Conservation (phyloP, 2,113 vertebrate species). For the Dasyurus viverrinus region DNA sequence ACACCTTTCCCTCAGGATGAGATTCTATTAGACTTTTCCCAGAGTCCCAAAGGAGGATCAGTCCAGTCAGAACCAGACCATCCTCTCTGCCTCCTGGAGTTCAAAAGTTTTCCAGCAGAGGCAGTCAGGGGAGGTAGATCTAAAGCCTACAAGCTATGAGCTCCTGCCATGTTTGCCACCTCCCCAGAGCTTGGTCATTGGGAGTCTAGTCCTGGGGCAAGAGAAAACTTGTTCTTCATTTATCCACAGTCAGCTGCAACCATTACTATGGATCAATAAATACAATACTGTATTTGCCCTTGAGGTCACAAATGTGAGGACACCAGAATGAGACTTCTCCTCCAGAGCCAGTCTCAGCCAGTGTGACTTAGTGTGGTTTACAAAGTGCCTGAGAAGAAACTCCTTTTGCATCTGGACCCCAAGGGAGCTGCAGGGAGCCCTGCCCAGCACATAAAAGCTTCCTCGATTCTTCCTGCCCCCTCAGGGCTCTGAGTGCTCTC, state of each 20-base stretch:
- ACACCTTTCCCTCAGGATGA: background rate
- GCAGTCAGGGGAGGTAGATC: background rate
- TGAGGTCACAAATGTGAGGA: no score
- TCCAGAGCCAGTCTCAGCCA: background rate
- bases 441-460: background rate
- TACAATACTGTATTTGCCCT: no score
- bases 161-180: background rate
- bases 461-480: background rate
- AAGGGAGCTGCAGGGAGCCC: background rate
- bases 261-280: background rate
- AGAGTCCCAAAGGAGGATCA: background rate
- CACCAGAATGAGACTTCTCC: background rate
- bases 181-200: background rate
- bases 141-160: background rate
- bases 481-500: background rate
- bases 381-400: background rate
- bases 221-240: background rate
- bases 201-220: background rate
- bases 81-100: background rate
- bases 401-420: background rate
- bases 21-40: background rate
- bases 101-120: background rate
- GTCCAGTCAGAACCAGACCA: background rate
- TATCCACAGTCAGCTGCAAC: background rate
- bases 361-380: background rate